Evolutionary conservation across 2,113 vertebrate genomes (phyloP).

Genomic region (Tylochromis polylepis): DNA sequence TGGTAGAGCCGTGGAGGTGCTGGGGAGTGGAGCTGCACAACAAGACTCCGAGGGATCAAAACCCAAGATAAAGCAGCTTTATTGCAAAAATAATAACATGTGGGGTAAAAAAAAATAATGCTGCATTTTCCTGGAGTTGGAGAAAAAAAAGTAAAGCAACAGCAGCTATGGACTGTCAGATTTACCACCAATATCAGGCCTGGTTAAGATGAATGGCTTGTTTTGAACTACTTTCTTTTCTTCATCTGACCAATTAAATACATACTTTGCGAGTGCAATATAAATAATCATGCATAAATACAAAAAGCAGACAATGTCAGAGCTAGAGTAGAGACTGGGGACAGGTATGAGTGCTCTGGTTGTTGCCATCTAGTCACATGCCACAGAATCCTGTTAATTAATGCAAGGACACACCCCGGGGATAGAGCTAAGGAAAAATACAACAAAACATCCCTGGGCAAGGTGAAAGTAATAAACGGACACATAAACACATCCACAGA

Average conservation of each 20-base stretch:
- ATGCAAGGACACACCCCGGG: slow-evolving; percentile 50
- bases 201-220: background rate
- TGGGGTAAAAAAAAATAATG: background rate
- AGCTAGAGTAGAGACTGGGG: background rate
- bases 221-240: background rate
- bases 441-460: slow-evolving; percentile 59
- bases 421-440: slow-evolving; percentile 31
- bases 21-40: background rate
- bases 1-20: background rate
- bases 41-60: background rate
- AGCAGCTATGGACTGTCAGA: background rate
- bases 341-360: background rate
- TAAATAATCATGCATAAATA: background rate
- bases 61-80: background rate
- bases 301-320: background rate
- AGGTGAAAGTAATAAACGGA: slow-evolving; percentile 49
- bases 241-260: background rate
- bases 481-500: background rate
- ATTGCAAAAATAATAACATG: background rate
- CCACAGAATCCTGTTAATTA: slow-evolving; percentile 48
- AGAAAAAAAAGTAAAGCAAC: background rate
- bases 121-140: background rate
- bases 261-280: background rate
- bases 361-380: background rate
- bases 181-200: background rate